phyloP scores from a whole-genome alignment of 2,888 invertebrate genomes.

The Drosophila atroscutellata region DNA sequence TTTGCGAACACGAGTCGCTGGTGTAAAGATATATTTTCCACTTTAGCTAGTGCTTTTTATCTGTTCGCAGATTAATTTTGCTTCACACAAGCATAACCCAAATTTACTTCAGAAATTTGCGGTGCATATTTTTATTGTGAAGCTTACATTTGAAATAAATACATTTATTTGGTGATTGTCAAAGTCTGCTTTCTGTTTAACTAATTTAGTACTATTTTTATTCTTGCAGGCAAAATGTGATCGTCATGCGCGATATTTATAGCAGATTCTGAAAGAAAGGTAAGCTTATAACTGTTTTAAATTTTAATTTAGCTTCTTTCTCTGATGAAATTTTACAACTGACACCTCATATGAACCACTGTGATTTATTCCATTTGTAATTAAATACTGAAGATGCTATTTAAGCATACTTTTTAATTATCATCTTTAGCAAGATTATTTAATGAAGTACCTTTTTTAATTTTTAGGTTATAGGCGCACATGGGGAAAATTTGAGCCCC shows the following conservation, averaged over 20 bases:
- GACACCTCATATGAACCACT: slow-evolving; percentile 84
- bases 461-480: slow-evolving; percentile 31
- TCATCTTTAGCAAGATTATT: not conserved
- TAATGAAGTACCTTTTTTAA: not conserved
- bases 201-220: not conserved
- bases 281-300: slow-evolving; percentile 3
- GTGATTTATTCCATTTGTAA: slow-evolving; percentile 77
- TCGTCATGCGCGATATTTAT: not conserved
- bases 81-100: slow-evolving; percentile 84
- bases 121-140: slow-evolving; percentile 82
- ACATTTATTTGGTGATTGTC: not conserved
- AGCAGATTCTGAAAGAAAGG: slow-evolving; percentile 1
- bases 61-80: slow-evolving; percentile 79
- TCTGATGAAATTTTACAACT: slow-evolving; percentile 82
- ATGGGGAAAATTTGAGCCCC: not conserved
- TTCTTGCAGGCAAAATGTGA: slow-evolving; percentile 32
- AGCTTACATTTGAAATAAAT: slow-evolving; percentile 52
- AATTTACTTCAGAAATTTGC: slow-evolving; percentile 75
- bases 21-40: slow-evolving; percentile 73
- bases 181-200: not conserved
- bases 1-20: slow-evolving; percentile 82
- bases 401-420: not conserved
- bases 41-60: slow-evolving; percentile 83
- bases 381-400: slow-evolving; percentile 55
- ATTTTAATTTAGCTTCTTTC: not conserved